phyloP scores from a whole-genome alignment of 2,888 invertebrate genomes.

The Trachelus iudaicus region DNA sequence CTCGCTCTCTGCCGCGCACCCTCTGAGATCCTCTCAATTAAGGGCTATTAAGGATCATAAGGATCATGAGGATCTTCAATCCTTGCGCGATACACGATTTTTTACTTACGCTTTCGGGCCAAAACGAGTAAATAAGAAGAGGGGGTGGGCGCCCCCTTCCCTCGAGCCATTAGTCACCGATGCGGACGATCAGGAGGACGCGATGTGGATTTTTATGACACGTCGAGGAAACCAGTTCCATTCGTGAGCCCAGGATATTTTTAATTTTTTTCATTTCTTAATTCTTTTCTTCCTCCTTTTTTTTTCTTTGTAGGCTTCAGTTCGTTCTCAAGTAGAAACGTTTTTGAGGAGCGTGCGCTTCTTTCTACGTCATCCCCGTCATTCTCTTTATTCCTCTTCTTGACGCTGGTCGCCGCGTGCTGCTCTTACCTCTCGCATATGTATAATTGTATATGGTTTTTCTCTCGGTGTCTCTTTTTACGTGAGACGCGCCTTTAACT shows the following conservation, averaged over 20 bases:
- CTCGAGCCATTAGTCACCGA: slow-evolving; percentile 44
- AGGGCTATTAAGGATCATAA: slow-evolving; percentile 46
- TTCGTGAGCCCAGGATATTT: slow-evolving; percentile 29
- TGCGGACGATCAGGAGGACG: background rate
- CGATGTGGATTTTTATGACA: slow-evolving; percentile 50
- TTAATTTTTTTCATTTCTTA: background rate
- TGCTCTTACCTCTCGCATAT: no score
- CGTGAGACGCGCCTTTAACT: no score
- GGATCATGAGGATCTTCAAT: slow-evolving; percentile 45
- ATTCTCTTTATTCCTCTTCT: no score
- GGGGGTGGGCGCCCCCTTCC: slow-evolving; percentile 11
- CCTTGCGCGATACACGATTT: slow-evolving; percentile 45
- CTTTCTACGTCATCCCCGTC: no score
- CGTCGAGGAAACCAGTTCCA: slow-evolving; percentile 49
- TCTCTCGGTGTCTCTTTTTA: no score
- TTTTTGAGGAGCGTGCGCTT: no score
- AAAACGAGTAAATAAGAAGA: slow-evolving; percentile 23
- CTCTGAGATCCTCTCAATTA: slow-evolving; percentile 49
- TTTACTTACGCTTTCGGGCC: slow-evolving; percentile 34
- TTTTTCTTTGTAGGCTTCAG: no score
- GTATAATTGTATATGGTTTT: no score
- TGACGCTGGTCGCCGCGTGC: no score
- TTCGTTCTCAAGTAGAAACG: background rate
- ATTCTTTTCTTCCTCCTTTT: background rate
- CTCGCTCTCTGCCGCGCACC: slow-evolving; percentile 7